Percentiles rank a stretch among this genome's conserved stretches.
phyloP scores from a whole-genome alignment of 2,113 vertebrate genomes.

The Coracopsis vasa region DNA sequence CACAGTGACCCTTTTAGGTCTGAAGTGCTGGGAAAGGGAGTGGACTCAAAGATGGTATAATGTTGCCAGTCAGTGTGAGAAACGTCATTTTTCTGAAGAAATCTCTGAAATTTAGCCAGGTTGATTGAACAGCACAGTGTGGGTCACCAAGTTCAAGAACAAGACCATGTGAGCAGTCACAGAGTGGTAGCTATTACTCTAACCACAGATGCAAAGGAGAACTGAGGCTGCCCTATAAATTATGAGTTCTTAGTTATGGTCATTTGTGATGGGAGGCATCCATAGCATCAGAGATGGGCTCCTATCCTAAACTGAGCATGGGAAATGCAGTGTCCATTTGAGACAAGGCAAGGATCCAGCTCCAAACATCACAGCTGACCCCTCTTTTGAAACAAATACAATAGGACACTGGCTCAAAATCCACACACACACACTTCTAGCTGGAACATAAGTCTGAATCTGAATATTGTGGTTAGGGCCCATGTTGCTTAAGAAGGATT shows the following conservation, averaged over 20 bases:
- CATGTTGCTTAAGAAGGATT: background rate
- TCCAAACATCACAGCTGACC: background rate
- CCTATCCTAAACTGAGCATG: background rate
- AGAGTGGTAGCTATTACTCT: background rate
- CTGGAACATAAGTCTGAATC: background rate
- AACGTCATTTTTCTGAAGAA: background rate
- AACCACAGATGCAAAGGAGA: background rate
- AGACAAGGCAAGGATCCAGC: background rate
- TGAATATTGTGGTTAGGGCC: background rate
- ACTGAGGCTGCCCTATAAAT: background rate
- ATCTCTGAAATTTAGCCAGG: background rate
- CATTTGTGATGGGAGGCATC: background rate
- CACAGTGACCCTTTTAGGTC: background rate
- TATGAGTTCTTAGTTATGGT: background rate
- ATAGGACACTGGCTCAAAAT: background rate
- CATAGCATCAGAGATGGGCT: background rate
- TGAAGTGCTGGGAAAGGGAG: background rate
- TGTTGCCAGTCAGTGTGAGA: background rate
- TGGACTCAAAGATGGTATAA: background rate
- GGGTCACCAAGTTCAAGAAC: background rate
- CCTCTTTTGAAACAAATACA: background rate
- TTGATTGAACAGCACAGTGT: background rate
- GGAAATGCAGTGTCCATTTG: background rate
- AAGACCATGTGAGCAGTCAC: rapidly evolving
- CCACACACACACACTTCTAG: background rate